These are phyloP conservation scores for Hoplodrina blanda DNA, from an alignment of 2,888 invertebrate genomes.

Conservation along the genomic window DNA sequence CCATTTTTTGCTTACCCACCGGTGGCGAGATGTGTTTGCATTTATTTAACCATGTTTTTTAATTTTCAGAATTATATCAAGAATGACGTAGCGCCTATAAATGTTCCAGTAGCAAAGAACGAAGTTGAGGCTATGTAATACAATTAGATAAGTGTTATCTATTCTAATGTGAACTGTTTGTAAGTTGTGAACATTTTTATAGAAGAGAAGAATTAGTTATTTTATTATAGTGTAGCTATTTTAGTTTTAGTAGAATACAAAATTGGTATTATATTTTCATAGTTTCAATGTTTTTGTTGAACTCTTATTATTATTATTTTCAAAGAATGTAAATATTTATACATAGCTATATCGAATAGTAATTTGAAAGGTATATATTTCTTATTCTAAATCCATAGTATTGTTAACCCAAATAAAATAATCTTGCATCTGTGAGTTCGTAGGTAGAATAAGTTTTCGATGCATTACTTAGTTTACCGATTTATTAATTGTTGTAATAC, in stretches of 20 bases:
- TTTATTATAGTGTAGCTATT: conserved; percentile 20
- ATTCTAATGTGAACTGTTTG: conserved; percentile 30
- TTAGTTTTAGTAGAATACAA: conserved; percentile 30
- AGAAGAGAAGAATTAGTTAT: conserved; percentile 21
- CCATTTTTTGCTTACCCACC: no score
- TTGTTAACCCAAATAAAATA: conserved; percentile 15
- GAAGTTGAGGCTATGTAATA: conserved; percentile 82
- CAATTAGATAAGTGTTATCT: conserved; percentile 34
- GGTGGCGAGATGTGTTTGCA: no score
- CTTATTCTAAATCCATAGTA: conserved; percentile 14
- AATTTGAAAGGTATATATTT: conserved; percentile 38
- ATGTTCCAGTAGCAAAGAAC: conserved; percentile 74
- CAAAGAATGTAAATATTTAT: conserved; percentile 42
- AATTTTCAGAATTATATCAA: conserved; percentile 82
- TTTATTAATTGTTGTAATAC: conserved; percentile 12
- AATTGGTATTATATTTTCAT: conserved; percentile 40
- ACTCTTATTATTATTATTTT: conserved; percentile 35
- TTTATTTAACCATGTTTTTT: conserved; percentile 29
- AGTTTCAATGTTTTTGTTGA: conserved; percentile 44
- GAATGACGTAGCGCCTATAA: conserved; percentile 70
- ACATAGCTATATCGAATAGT: conserved; percentile 26
- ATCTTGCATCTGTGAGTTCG: neutral
- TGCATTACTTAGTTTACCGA: conserved; percentile 3
- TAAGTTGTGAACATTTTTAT: conserved; percentile 24
- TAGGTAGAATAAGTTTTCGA: conserved; percentile 4